Evolutionary conservation across 2,113 vertebrate genomes (phyloP).

Genomic region (Oncorhynchus nerka): DNA sequence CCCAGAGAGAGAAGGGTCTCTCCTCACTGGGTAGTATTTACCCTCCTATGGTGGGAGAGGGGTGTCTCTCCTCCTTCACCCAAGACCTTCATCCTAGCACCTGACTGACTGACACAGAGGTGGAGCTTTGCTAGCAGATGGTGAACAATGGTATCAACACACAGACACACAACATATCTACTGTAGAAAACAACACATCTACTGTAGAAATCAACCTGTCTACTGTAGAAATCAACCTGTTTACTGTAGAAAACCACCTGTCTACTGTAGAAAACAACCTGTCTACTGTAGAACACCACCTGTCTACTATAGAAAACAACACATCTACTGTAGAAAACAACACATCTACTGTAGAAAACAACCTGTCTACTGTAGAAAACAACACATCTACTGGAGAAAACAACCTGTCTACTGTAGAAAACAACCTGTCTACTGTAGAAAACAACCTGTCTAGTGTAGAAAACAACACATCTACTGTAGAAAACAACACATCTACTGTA

Average conservation of each 20-base stretch:
- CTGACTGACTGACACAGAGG: too few relatives aligned
- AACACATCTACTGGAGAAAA: too few relatives aligned
- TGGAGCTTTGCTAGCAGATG: not conserved
- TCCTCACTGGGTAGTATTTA: slow-evolving; percentile 10
- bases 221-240: not conserved
- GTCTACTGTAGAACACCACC: slow-evolving; percentile 2
- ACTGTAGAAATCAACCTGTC: too few relatives aligned
- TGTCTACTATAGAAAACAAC: not conserved
- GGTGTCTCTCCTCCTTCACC: not conserved
- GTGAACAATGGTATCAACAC: not conserved
- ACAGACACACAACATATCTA: not conserved
- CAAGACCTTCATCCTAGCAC: not conserved
- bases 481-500: too few relatives aligned
- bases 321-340: not conserved
- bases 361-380: not conserved
- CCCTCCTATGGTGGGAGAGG: not conserved
- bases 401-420: not conserved
- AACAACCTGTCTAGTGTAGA: not conserved
- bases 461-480: too few relatives aligned
- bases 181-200: not conserved
- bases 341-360: not conserved
- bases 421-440: not conserved
- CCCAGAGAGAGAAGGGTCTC: too few relatives aligned
- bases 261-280: not conserved
- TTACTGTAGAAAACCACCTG: not conserved